Evolutionary conservation across 2,888 invertebrate genomes (phyloP), one percentile per base, ranked within the genome.

Genomic region (Horisme vitalbata): DNA sequence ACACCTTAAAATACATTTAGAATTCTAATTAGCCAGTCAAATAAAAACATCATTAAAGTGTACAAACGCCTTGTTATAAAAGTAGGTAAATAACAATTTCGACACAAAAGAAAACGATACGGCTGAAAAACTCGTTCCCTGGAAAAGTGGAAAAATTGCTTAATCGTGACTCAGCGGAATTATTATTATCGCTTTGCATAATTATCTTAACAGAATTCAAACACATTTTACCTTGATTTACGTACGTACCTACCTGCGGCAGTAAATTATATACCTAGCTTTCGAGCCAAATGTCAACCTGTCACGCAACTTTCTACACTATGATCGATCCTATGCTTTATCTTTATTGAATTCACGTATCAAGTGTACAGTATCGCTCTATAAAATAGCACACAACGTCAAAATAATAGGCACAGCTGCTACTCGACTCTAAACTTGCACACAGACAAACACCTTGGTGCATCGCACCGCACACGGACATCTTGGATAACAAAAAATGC

Each of bases 371-470:
- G 14, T 34, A 57, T 71, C 76, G 51, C 46, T 57, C 71, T 65
- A 75, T 45, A 59, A 64, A 63, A 65, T 68, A 71, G 70, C 84
- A 83, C 83, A 85, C 86, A 75, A 63, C 66, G 60, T 63, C 71
- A 73, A 65, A 79, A 83, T 83, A 87, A 87, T 84, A 85, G 82
- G 78, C 83, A 83, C 88, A 89, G 86, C 88, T 88, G 88, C 86
- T 82, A 81, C 78, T 76, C 68, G 68, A 65, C 62, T 68, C 65
- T 66, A 71, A 47, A 47, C 13, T 37, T 66, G 61, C 79, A 77
- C 85, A 83, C 84, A 74, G 50, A 62, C 60, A 75, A 62, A 68
- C 63, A 70, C 64, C 69, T 53, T 56, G 73, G 70, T 84, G 86
- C 86, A 86, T 80, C 85, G 79, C 86, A 86, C 80, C 85, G 79